These are phyloP conservation scores for Stenopsyche tienmushanensis DNA, from an alignment of 1,140 invertebrate genomes.

Conservation along the genomic window DNA sequence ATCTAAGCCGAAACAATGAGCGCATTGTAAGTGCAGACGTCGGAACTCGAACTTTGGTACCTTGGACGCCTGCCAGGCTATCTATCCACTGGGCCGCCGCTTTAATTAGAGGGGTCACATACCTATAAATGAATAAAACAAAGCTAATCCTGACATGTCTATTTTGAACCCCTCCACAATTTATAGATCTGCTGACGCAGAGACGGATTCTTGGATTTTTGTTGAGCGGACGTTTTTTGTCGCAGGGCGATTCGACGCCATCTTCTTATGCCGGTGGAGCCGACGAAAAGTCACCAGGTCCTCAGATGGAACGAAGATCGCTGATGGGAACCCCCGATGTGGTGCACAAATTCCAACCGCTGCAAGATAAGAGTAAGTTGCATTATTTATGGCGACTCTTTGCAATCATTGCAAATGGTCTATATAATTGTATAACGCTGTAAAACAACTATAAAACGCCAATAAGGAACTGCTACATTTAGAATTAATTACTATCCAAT, in stretches of 20 bases:
- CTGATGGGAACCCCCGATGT: conserved; percentile 10
- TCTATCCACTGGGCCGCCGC: conserved; percentile 18
- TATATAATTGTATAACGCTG: no score
- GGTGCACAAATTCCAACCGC: conserved; percentile 32
- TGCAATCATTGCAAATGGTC: no score
- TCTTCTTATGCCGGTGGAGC: not conserved
- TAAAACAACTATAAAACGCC: no score
- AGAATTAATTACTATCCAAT: no score
- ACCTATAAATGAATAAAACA: conserved; percentile 21
- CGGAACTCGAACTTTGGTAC: conserved; percentile 10
- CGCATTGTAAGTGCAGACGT: conserved; percentile 18
- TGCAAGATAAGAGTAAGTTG: conserved; percentile 36
- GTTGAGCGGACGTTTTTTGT: no score
- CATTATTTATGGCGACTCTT: no score
- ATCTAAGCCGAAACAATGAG: conserved; percentile 14
- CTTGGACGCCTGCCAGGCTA: conserved; percentile 14
- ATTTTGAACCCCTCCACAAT: not conserved
- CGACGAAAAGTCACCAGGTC: conserved; percentile 3
- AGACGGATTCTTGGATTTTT: no score
- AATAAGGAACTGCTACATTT: no score
- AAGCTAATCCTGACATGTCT: conserved; percentile 2
- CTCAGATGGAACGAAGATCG: conserved; percentile 9
- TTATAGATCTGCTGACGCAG: not conserved
- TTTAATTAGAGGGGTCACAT: conserved; percentile 24
- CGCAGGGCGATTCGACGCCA: conserved; percentile 23